These are phyloP conservation scores for Psephotus haematonotus DNA, from an alignment of 2,113 vertebrate genomes.

Conservation along the genomic window DNA sequence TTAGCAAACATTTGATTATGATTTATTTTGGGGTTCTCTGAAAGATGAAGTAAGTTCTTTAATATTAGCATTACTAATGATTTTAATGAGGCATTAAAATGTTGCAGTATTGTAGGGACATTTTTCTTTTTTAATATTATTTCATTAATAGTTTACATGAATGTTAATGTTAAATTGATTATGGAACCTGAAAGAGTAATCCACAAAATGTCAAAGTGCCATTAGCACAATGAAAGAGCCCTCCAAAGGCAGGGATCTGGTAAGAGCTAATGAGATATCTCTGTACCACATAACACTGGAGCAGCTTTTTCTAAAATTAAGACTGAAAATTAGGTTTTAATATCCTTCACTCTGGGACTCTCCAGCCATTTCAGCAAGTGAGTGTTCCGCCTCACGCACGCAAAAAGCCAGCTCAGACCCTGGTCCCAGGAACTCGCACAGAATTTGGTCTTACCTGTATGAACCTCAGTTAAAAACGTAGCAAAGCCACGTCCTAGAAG, in stretches of 20 bases:
- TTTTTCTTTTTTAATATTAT: constrained; percentile 85
- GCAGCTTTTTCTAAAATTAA: constrained; percentile 51
- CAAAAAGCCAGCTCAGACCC: not conserved
- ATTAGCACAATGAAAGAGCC: constrained; percentile 52
- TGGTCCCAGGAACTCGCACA: not conserved
- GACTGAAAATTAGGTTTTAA: constrained; percentile 53
- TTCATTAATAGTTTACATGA: constrained; percentile 84
- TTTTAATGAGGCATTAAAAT: constrained; percentile 90
- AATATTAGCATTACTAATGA: constrained; percentile 87
- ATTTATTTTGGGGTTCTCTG: constrained; percentile 83
- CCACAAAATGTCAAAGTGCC: constrained; percentile 70
- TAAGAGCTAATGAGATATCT: constrained; percentile 26
- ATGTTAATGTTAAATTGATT: constrained; percentile 79
- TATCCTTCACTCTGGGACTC: constrained; percentile 39
- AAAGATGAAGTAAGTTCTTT: constrained; percentile 84
- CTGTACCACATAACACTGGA: constrained; percentile 15
- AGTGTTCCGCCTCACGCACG: not conserved
- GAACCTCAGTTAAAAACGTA: not conserved
- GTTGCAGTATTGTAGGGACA: constrained; percentile 81
- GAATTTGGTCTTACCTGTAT: not conserved
- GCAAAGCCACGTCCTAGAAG: not conserved
- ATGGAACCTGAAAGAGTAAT: constrained; percentile 76
- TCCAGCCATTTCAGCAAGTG: not conserved
- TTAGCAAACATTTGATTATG: constrained; percentile 84
- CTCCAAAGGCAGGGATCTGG: constrained; percentile 39